Evolutionary conservation across 2,797 vertebrate species (phyloP).

Genomic region (Saguinus oedipus): DNA sequence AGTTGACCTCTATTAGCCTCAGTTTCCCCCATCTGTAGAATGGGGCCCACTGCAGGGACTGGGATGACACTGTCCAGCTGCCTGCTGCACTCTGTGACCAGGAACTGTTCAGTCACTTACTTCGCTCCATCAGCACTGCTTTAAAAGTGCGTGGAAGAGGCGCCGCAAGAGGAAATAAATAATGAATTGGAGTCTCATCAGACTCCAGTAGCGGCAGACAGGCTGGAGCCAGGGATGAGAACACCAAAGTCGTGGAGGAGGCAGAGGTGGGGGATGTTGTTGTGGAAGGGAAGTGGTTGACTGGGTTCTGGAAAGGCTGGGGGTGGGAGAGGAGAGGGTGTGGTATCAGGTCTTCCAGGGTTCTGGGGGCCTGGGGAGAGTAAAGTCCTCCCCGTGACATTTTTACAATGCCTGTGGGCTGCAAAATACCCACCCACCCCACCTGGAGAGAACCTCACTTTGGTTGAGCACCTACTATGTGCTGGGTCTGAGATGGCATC

Average conservation of each 20-base stretch:
- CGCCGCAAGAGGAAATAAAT: slow-evolving; percentile 65
- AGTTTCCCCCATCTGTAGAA: slow-evolving; percentile 51
- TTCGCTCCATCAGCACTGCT: not conserved
- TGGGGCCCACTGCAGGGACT: not conserved
- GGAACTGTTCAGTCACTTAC: not conserved
- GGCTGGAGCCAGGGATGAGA: slow-evolving; percentile 73
- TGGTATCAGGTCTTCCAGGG: not conserved
- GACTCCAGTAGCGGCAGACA: slow-evolving; percentile 64
- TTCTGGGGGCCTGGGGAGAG: not conserved
- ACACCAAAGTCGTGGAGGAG: not conserved
- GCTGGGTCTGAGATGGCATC: too few species aligned
- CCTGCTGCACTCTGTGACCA: not conserved
- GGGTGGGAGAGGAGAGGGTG: not conserved
- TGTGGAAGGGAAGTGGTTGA: not conserved
- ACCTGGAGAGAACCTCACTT: not conserved
- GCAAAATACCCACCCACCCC: not conserved
- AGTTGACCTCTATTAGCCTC: not conserved
- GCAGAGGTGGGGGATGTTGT: not conserved
- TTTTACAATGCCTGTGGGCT: not conserved
- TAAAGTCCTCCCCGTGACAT: not conserved
- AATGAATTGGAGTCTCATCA: slow-evolving; percentile 45
- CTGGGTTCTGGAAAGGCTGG: not conserved
- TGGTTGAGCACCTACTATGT: not conserved
- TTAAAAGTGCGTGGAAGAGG: slow-evolving; percentile 54
- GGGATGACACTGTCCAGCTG: not conserved